Percentiles rank a stretch among this genome's conserved stretches.
These are phyloP conservation scores for Phoxinus phoxinus DNA, from an alignment of 2,113 vertebrate genomes.

Conservation along the genomic window DNA sequence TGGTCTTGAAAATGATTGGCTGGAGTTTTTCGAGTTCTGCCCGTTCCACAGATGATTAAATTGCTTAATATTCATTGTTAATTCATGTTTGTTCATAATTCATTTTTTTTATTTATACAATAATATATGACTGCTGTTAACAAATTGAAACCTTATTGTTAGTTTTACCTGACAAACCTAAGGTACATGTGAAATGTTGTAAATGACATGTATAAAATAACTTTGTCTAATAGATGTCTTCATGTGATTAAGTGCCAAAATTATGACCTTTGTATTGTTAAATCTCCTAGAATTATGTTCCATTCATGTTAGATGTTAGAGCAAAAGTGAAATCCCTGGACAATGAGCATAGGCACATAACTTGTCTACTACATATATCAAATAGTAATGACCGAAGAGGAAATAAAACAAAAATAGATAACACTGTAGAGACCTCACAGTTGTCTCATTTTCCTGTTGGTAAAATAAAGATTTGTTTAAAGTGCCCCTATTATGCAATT, in stretches of 20 bases:
- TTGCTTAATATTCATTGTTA: neutral
- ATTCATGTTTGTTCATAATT: neutral
- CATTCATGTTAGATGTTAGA: conserved; percentile 8
- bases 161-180: conserved; percentile 1
- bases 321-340: neutral
- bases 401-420: neutral
- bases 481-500: too few relatives aligned
- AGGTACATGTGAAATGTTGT: conserved; percentile 42
- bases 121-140: neutral
- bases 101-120: neutral
- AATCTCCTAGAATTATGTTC: neutral
- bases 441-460: too few relatives aligned
- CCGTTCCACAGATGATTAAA: too few relatives aligned
- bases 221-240: conserved; percentile 49
- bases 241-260: conserved; percentile 58
- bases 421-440: neutral
- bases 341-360: neutral
- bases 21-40: too few relatives aligned
- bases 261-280: conserved; percentile 41
- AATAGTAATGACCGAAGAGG: neutral
- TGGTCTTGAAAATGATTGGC: too few relatives aligned
- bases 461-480: too few relatives aligned
- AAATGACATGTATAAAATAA: conserved; percentile 43
- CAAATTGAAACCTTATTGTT: neutral
- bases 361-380: neutral